phyloP scores from a whole-genome alignment of 2,113 vertebrate genomes.

The Misgurnus anguillicaudatus region DNA sequence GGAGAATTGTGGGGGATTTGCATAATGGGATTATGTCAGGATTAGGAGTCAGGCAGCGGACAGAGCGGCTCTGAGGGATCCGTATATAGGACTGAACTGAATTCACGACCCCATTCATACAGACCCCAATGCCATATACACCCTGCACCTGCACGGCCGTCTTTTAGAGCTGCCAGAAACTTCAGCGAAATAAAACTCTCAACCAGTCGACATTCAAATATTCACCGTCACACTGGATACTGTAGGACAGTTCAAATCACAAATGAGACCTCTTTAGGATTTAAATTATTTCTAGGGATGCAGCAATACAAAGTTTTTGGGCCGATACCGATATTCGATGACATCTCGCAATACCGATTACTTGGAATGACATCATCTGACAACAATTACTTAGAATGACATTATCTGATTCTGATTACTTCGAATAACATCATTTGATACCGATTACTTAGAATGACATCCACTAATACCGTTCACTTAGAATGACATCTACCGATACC shows the following conservation, averaged over 20 bases:
- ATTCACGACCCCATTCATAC: slow-evolving; percentile 46
- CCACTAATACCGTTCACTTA: no score
- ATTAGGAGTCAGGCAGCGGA: slow-evolving; percentile 84
- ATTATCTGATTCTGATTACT: no score
- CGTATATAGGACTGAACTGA: slow-evolving; percentile 49
- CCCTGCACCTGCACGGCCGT: slow-evolving; percentile 45
- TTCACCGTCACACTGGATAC: not conserved
- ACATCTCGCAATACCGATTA: no score
- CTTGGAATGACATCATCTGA: no score
- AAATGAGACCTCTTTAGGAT: not conserved
- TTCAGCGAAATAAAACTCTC: not conserved
- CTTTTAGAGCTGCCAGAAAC: slow-evolving; percentile 33
- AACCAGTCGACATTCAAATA: not conserved
- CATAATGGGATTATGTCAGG: slow-evolving; percentile 96
- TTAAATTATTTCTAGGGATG: not conserved
- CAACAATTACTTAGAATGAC: no score
- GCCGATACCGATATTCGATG: no score
- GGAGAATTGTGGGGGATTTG: slow-evolving; percentile 88
- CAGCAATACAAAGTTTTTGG: no score
- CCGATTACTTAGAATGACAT: no score
- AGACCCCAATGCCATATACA: slow-evolving; percentile 25
- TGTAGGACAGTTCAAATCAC: not conserved
- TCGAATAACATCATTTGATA: no score
- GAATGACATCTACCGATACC: no score
- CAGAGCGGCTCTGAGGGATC: slow-evolving; percentile 20